Evolutionary conservation across 2,888 invertebrate species (phyloP), one percentile per base, ranked within the genome.

Genomic region (Ypsolopha scabrella): DNA sequence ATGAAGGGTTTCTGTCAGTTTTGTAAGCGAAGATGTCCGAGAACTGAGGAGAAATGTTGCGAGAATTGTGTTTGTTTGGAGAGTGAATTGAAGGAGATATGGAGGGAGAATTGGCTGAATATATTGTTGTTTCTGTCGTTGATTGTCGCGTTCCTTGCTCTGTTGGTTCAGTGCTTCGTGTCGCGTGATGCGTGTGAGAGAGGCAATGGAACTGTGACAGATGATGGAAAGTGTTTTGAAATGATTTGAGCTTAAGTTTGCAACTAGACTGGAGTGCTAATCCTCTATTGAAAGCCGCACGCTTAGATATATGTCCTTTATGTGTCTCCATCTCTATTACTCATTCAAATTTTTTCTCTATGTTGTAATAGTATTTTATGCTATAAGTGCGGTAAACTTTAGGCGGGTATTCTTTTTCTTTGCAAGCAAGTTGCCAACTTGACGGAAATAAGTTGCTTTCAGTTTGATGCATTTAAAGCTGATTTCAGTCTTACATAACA

Each of bases 71-170:
- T 76, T 1, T 86, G 86, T 11, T 53, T 83, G 0, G 83, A 85
- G 41, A 51, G 75, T 0, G 73, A 83, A 38, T 41, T 80, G 13
- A 73, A 75, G 52, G 63, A 61, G 2, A 65, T 80, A 6, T 83
- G 80, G 76, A 78, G 63, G 11, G 82, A 85, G 36, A 76, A 83
- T 35, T 85, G 86, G 86, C 54, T 86, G 58, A 86, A 86, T 56
- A 80, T 86, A 14, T 50, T 83, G 8, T 62, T 74, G 47, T 57
- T 85, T 24, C 37, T 86, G 8, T 74, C 77, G 6, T 52, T 85
- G 1, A 41, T 85, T 3, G 72, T 83, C 6, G 75, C 80, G 34
- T 59, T 81, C 10, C 48, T 85, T 1, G 78, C 77, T 2, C 44
- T 80, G 50, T 60, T 86, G 6, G 52, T 82, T 8, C 83, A 85